A percentile compares a stretch with the other conserved stretches of the same genome.
Conservation (phyloP, 2,888 invertebrate species). For the Philereme transversata region DNA sequence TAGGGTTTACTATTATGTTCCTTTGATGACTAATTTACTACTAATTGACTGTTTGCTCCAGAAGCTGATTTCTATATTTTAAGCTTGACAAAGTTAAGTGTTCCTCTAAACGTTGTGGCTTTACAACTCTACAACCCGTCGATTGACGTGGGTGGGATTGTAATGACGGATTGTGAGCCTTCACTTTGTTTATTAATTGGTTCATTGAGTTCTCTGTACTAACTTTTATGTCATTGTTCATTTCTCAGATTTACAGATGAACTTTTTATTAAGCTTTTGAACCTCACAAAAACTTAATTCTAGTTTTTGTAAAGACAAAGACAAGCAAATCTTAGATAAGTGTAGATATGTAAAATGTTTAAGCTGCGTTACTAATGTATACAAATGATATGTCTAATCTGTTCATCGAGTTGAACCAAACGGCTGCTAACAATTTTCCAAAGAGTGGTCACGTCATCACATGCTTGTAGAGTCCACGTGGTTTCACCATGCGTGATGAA, state of each 20-base stretch:
- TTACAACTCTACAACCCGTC: not conserved
- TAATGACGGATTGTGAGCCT: constrained; percentile 37
- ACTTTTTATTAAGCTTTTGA: constrained; percentile 12
- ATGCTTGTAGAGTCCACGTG: constrained; percentile 44
- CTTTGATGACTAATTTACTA: too few relatives aligned
- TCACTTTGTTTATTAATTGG: constrained; percentile 46
- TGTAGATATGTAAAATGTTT: constrained; percentile 37
- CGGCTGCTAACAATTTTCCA: constrained; percentile 65
- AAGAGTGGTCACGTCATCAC: constrained; percentile 54
- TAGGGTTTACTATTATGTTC: too few relatives aligned
- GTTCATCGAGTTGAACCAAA: constrained; percentile 59
- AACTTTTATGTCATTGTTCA: constrained; percentile 34
- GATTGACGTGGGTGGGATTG: constrained; percentile 44
- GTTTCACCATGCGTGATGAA: constrained; percentile 31
- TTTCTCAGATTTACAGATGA: constrained; percentile 21
- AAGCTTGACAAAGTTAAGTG: not conserved
- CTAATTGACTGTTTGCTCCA: too few relatives aligned
- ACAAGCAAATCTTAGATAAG: constrained; percentile 16
- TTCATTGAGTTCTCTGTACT: constrained; percentile 39
- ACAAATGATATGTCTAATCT: constrained; percentile 58
- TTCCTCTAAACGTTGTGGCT: constrained; percentile 14
- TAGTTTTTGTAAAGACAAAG: not conserved
- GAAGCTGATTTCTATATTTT: too few relatives aligned
- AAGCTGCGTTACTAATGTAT: constrained; percentile 58
- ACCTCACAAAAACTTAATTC: constrained; percentile 2